Evolutionary conservation across 2,797 vertebrate species (phyloP).

Genomic region (Microctenopoma stevenorrisi): DNA sequence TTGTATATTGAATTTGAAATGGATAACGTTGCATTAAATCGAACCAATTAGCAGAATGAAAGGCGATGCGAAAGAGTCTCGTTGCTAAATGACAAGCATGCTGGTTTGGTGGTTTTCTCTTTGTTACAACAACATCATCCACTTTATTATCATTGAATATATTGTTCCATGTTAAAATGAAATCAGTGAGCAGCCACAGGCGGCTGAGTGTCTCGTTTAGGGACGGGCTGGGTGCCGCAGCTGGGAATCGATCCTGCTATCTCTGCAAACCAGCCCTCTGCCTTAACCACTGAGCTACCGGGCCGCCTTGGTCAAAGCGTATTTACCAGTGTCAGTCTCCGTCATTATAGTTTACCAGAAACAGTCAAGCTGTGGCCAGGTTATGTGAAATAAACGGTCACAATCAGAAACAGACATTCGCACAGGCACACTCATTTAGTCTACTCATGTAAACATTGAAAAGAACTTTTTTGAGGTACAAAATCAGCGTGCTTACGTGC

Average conservation of each 20-base stretch:
- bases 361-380: neutral
- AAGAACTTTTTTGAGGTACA: slow-evolving; percentile 7
- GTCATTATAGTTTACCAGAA: slow-evolving; percentile 18
- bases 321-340: slow-evolving; percentile 14
- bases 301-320: slow-evolving; percentile 6
- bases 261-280: no score
- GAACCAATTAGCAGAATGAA: slow-evolving; percentile 50
- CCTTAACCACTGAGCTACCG: no score
- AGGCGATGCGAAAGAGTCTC: slow-evolving; percentile 24
- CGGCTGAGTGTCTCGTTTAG: no score
- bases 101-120: neutral
- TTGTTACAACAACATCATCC: neutral
- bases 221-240: no score
- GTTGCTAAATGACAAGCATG: slow-evolving; percentile 18
- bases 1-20: neutral
- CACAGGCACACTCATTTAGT: neutral
- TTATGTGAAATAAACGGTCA: slow-evolving; percentile 5
- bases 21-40: neutral
- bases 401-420: neutral
- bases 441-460: neutral
- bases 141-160: no score
- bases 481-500: slow-evolving; percentile 19
- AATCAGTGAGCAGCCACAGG: no score
- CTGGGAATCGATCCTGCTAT: no score
- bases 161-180: no score